Conservation (phyloP, 1,140 invertebrate species). For the Penaeus indicus region DNA sequence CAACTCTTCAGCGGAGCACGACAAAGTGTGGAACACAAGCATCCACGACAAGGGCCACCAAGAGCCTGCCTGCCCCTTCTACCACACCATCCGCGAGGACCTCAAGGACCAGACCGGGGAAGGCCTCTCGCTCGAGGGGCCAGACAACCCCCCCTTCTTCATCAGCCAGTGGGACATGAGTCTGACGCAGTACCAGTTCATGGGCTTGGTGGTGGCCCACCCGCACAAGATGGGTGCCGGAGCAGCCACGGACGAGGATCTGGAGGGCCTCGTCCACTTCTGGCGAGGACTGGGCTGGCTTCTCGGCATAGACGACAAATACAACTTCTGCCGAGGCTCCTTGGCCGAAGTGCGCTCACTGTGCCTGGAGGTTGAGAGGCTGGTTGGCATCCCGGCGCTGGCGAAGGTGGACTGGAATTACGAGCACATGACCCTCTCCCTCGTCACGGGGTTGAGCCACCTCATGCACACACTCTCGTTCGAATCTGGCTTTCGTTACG, state of each 20-base stretch:
- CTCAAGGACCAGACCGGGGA: not conserved
- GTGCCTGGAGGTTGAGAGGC: constrained; percentile 6
- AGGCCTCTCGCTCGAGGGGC: not conserved
- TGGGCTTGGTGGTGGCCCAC: constrained; percentile 69
- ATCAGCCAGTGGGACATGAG: constrained; percentile 70
- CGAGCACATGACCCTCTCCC: not conserved
- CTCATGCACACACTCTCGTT: not conserved
- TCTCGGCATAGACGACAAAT: constrained; percentile 70
- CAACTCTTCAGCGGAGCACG: not conserved
- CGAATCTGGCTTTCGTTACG: not conserved
- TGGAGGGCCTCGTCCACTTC: constrained; percentile 70
- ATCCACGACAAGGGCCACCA: not conserved
- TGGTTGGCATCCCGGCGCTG: not conserved
- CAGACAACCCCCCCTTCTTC: constrained; percentile 63
- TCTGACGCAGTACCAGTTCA: constrained; percentile 70
- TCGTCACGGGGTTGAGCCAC: not conserved
- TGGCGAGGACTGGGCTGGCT: constrained; percentile 70
- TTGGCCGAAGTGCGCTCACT: not conserved
- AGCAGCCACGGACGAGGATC: constrained; percentile 65
- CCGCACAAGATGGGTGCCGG: constrained; percentile 68
- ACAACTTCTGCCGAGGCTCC: constrained; percentile 67
- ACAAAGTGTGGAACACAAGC: not conserved
- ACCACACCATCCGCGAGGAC: not conserved
- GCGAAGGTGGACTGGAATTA: not conserved
- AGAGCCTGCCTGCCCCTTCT: constrained; percentile 13